Evolutionary conservation across 2,888 invertebrate genomes (phyloP), one percentile per base, ranked within the genome.

Genomic region (Helicoverpa assulta): DNA sequence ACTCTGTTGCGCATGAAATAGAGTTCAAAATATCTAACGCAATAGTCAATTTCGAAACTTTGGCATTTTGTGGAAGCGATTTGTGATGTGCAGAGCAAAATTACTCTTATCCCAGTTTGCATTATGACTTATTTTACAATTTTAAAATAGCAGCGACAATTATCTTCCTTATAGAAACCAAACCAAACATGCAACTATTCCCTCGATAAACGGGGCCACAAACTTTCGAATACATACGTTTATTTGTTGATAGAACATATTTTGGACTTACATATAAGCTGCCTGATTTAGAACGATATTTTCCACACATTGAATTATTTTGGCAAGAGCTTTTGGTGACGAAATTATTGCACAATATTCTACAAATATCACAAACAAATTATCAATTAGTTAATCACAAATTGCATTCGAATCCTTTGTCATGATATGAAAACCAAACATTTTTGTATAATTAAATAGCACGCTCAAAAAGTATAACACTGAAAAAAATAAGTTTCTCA

Each of bases 131-230:
- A 16, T 18, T 37, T 33, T 5, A 18, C 10, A 19, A 58, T 43
- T 54, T 75, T 33, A 16, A 53, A 14, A 21, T 14, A 53, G 21
- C 21, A 53, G 52, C 21, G 12, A 18, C n/a, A 12, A 16, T 50
- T 12, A 55, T 21, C 21, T 37, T 61, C 40, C 12, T 43, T 33
- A n/a, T 47, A 47, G 3, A 16, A 53, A 55, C 47, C 18, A 52
- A 74, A 50, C 26, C n/a, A 8, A 18, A n/a, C 16, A 19, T 53
- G 19, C 19, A 19, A 59, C 7, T 16, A 58, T 59, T 80, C 59
- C 80, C 59, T 62, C 59, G 29, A 61, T 29, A 63, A 66, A 70
- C 71, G 56, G 62, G 80, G 37, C 55, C 58, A 66, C 80, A 80
- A 63, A 80, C 65, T 18, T 43, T 47, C 47, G 10, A 7, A 61